Conservation (phyloP, 2,797 vertebrate genomes). For the Balearica regulorum region DNA sequence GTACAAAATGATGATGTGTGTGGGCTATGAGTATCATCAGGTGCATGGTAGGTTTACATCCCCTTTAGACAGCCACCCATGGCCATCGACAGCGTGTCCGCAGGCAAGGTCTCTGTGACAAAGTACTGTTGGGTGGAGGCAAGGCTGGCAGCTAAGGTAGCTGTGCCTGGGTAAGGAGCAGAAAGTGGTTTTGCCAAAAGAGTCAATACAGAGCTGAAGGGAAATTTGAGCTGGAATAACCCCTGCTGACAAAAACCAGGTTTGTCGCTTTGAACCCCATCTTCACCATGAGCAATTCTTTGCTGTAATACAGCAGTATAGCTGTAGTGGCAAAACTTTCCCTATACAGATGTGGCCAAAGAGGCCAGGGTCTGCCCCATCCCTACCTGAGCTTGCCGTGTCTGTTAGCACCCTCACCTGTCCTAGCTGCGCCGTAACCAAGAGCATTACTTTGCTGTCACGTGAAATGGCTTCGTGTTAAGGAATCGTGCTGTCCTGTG, state of each 20-base stretch:
- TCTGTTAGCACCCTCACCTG: neutral
- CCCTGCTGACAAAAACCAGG: neutral
- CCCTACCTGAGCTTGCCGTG: neutral
- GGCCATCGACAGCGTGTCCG: rapidly evolving
- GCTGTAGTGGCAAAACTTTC: neutral
- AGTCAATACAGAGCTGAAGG: neutral
- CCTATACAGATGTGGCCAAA: neutral
- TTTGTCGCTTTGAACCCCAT: neutral
- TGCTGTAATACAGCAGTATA: neutral
- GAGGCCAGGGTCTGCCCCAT: neutral
- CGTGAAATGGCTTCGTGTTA: neutral
- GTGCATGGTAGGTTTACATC: neutral
- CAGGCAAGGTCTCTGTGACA: neutral
- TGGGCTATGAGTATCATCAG: neutral
- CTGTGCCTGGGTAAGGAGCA: neutral
- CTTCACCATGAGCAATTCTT: neutral
- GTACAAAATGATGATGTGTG: neutral
- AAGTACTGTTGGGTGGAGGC: neutral
- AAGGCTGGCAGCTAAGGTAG: neutral
- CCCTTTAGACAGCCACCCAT: neutral
- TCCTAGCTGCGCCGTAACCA: neutral
- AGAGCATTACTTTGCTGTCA: neutral
- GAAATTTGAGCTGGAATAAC: neutral
- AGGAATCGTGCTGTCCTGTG: neutral
- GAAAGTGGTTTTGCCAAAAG: neutral